Conservation (phyloP, 2,888 invertebrate species). For the Cremastinae sp. region DNA sequence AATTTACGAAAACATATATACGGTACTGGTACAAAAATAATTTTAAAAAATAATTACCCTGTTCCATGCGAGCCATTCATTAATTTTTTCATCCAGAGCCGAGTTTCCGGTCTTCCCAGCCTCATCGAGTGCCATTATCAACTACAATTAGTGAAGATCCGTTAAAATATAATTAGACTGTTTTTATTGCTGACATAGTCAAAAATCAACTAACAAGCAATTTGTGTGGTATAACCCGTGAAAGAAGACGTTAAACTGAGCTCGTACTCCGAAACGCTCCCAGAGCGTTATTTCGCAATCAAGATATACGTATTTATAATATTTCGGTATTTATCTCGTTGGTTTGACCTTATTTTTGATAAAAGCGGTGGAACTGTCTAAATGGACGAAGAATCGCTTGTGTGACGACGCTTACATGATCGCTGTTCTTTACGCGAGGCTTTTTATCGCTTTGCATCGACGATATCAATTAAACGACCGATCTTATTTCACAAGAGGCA, state of each 20-base stretch:
- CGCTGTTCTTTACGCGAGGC: not conserved
- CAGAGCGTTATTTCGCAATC: constrained; percentile 9
- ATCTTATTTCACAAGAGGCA: not conserved
- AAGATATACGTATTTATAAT: not conserved
- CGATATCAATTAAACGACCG: constrained; percentile 17
- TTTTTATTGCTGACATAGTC: not conserved
- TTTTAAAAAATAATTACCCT: constrained; percentile 81
- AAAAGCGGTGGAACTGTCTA: constrained; percentile 2
- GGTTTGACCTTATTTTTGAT: constrained; percentile 35
- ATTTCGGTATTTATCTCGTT: constrained; percentile 25
- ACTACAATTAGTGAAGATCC: constrained; percentile 20
- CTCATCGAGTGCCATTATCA: constrained; percentile 62
- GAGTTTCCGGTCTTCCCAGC: constrained; percentile 81
- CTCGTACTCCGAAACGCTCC: not conserved
- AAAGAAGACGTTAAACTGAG: too few species aligned
- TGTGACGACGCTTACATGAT: constrained; percentile 1
- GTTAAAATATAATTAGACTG: not conserved
- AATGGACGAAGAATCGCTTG: not conserved
- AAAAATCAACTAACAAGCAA: too few species aligned
- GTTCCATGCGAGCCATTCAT: constrained; percentile 89
- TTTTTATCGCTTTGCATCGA: constrained; percentile 11
- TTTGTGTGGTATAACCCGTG: too few species aligned
- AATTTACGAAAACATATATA: too few species aligned
- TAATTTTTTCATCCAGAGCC: constrained; percentile 85
- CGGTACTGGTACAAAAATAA: not conserved